Percentiles rank a stretch among this genome's conserved stretches.
phyloP scores from a whole-genome alignment of 2,888 invertebrate genomes.

The Diploptera punctata region DNA sequence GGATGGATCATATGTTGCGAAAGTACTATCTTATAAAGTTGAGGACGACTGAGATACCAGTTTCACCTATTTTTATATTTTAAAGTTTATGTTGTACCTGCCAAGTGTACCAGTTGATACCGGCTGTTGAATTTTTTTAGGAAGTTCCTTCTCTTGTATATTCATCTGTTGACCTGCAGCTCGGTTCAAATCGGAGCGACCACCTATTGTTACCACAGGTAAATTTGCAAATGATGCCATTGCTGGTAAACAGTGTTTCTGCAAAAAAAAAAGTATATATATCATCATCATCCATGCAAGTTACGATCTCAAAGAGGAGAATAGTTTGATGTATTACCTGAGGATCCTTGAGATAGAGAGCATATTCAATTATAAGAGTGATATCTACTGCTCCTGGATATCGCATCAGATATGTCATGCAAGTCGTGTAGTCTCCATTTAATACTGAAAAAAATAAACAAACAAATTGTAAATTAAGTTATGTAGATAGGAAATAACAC shows the following conservation, averaged over 20 bases:
- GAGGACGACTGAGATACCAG: background rate
- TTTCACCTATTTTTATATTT: no score
- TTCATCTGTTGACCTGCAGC: conserved; percentile 1
- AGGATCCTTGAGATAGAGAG: conserved; percentile 60
- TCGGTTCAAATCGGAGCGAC: conserved; percentile 33
- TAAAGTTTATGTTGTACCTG: no score
- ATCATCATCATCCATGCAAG: no score
- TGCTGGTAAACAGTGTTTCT: conserved; percentile 40
- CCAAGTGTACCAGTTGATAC: conserved; percentile 5
- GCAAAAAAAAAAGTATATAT: background rate
- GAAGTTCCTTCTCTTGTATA: background rate
- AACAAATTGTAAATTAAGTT: no score
- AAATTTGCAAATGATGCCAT: conserved; percentile 41
- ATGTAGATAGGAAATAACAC: no score
- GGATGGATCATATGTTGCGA: no score
- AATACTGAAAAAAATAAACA: conserved; percentile 58
- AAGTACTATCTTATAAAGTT: no score
- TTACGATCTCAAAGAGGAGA: background rate
- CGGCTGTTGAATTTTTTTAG: background rate
- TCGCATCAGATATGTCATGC: conserved; percentile 70
- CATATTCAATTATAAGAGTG: conserved; percentile 66
- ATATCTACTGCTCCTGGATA: conserved; percentile 71
- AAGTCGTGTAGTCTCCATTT: conserved; percentile 67
- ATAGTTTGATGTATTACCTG: conserved; percentile 47
- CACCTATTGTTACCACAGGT: conserved; percentile 38